phyloP scores from a whole-genome alignment of 2,113 vertebrate species.

The Oncorhynchus mykiss region DNA sequence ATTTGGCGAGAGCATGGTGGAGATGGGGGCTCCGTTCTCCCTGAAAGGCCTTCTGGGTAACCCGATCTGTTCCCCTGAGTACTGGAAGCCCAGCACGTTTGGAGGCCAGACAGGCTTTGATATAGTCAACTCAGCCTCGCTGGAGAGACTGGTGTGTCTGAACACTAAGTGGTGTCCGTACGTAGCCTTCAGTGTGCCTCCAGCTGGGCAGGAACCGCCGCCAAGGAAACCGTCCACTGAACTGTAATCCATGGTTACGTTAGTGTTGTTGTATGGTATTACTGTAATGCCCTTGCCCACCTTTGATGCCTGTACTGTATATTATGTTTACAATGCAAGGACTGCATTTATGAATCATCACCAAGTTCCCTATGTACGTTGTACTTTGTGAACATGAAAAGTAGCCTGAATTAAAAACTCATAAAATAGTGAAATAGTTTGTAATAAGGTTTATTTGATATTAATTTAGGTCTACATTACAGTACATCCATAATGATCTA shows the following conservation, averaged over 20 bases:
- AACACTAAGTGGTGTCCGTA: conserved; percentile 88
- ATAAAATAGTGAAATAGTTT: background rate
- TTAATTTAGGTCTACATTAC: background rate
- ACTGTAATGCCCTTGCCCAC: background rate
- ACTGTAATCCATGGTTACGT: conserved; percentile 20
- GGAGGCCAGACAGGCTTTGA: conserved; percentile 86
- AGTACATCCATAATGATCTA: background rate
- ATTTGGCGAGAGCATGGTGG: conserved; percentile 97
- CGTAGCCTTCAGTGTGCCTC: conserved; percentile 80
- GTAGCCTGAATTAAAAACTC: background rate
- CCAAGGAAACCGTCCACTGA: conserved; percentile 44
- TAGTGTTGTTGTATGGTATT: background rate
- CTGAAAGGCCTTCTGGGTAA: conserved; percentile 95
- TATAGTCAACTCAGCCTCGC: conserved; percentile 81
- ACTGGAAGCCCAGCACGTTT: conserved; percentile 97
- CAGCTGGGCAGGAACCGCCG: conserved; percentile 6
- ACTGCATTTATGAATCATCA: background rate
- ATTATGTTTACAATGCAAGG: background rate
- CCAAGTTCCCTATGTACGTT: background rate
- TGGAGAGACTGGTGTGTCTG: conserved; percentile 87
- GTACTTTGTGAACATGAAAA: background rate
- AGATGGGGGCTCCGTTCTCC: conserved; percentile 94
- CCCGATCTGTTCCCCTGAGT: conserved; percentile 91
- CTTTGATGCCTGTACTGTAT: too few species aligned
- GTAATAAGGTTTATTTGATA: background rate